Percentiles rank a stretch among this genome's conserved stretches.
Evolutionary conservation across 1,140 invertebrate species (phyloP).

Genomic region (Ceratoteleas bidentatus): DNA sequence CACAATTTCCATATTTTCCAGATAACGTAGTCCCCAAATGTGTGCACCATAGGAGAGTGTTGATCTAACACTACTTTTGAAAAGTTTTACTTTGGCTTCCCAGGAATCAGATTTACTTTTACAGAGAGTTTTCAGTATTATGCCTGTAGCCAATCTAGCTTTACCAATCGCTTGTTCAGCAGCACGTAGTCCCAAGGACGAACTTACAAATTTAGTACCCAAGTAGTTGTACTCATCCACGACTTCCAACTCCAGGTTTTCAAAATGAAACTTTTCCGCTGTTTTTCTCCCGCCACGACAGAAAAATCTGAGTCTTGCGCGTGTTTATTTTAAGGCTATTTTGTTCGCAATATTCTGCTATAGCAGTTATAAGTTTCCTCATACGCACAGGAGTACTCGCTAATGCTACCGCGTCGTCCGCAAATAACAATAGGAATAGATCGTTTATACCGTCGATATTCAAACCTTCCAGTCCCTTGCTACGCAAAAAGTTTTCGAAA

Average conservation of each 20-base stretch:
- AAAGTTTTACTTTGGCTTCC: slow-evolving; percentile 1
- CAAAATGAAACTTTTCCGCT: neutral
- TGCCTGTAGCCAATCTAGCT: neutral
- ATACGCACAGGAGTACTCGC: neutral
- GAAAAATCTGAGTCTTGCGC: neutral
- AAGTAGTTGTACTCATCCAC: neutral
- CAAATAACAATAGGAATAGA: neutral
- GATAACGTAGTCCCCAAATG: slow-evolving; percentile 7
- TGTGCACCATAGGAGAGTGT: neutral
- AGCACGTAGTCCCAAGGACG: neutral
- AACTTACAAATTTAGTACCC: neutral
- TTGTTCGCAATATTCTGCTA: neutral
- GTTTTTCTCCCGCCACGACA: neutral
- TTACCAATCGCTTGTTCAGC: neutral
- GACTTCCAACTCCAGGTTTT: neutral
- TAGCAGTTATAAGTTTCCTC: neutral
- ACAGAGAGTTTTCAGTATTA: neutral
- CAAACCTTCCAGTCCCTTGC: neutral
- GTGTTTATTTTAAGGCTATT: neutral
- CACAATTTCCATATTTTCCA: neutral
- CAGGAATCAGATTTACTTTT: slow-evolving; percentile 10
- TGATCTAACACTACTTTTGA: slow-evolving; percentile 2
- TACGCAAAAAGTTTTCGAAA: neutral
- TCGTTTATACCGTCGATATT: neutral
- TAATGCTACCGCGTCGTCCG: neutral